A percentile compares a stretch with the other conserved stretches of the same genome.
These are phyloP conservation scores for Danionella dracula DNA, from an alignment of 2,797 vertebrate genomes.

Conservation along the genomic window DNA sequence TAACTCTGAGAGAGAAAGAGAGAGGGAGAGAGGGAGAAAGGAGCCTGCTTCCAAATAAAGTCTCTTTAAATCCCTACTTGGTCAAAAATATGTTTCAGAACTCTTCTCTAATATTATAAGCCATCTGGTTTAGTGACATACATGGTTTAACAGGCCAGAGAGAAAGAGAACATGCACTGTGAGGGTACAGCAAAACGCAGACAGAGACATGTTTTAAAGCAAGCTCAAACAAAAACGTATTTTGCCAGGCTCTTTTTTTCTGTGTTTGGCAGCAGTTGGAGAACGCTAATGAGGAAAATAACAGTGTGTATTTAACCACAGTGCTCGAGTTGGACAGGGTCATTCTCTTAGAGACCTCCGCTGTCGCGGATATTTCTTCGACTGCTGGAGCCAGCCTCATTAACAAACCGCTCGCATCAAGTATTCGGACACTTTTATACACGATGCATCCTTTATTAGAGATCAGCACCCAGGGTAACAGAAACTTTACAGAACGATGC, in stretches of 20 bases:
- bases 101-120: no score
- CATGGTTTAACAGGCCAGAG: no score
- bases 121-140: no score
- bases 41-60: no score
- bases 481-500: neutral
- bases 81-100: no score
- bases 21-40: no score
- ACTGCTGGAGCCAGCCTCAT: constrained; percentile 29
- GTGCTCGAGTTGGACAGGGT: constrained; percentile 6
- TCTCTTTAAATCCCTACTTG: no score
- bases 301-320: constrained; percentile 23
- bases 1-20: no score
- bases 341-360: neutral
- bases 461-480: constrained; percentile 14
- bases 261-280: neutral
- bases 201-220: no score
- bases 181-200: no score
- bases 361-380: constrained; percentile 4
- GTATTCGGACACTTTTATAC: neutral
- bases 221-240: no score
- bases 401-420: constrained; percentile 35
- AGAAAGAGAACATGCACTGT: no score
- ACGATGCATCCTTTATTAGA: constrained; percentile 13
- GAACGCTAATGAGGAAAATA: constrained; percentile 41
- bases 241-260: constrained; percentile 4